Base-by-base conservation (phyloP, 2,113 vertebrate genomes). In the Elephantulus edwardii region DNA sequence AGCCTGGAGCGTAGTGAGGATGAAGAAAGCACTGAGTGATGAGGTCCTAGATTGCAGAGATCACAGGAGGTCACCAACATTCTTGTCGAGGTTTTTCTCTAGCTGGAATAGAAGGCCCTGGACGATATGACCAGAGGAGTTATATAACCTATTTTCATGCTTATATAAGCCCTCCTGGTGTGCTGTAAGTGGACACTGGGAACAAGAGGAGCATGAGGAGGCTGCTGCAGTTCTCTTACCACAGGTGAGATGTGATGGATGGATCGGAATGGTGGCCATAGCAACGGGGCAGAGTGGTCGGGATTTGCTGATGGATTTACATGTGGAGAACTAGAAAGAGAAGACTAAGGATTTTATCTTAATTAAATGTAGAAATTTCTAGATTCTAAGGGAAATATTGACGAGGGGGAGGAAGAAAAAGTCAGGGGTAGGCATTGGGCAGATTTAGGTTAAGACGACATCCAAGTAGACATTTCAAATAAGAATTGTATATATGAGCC, bases 401-500 rank as follows among this genome's bases (percentile, higher is more conserved):
- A 22, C 54, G 56, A 87, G 50, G 11, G 62, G 42, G 35, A 17
- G 30, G 3, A 8, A 58, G 28, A 35, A 42, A 68, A 74, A 17
- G 54, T 64, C 48, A 50, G 40, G 54, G 83, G 26, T 91, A 56
- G 71, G 22, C 56, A 77, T 80, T 19, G 44, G 56, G 81, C 30
- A 52, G n/a, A 42, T 64, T 82, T 79, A 26, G 19, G 62, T 44
- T 60, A 66, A 82, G 72, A 88, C 79, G n/a, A n/a, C 33, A 84
- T 83, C 40, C 83, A 90, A 72, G 46, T 42, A 35, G 42, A 74
- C 56, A 66, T 78, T 91, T 54, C 56, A 30, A 54, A 64, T 6
- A 19, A 28, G 52, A 70, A 58, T 60, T 33, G 54, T 89, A 70
- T 22, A 42, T 1, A 40, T 1, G 40, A 35, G 24, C 60, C 66